Evolutionary conservation across 2,888 invertebrate genomes (phyloP).

Genomic region (Ophioninae sp.): DNA sequence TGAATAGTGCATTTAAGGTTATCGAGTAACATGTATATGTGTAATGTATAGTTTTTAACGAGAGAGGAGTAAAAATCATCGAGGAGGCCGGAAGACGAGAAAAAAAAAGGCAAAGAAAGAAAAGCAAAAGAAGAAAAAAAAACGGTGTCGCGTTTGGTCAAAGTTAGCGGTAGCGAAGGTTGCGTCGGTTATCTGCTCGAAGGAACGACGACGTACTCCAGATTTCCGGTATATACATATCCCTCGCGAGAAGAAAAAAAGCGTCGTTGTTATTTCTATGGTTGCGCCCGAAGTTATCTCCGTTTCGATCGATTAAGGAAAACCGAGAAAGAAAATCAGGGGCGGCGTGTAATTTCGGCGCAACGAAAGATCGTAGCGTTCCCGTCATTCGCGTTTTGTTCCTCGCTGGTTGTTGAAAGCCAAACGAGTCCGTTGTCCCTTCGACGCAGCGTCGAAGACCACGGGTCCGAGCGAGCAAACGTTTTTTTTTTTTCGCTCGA

Average conservation of each 20-base stretch:
- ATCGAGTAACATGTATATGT: slow-evolving; percentile 64
- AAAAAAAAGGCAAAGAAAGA: slow-evolving; percentile 38
- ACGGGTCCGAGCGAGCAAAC: slow-evolving; percentile 7
- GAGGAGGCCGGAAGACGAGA: slow-evolving; percentile 32
- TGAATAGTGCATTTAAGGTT: slow-evolving; percentile 76
- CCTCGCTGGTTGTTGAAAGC: slow-evolving; percentile 27
- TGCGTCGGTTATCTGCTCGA: slow-evolving; percentile 47
- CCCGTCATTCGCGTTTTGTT: slow-evolving; percentile 45
- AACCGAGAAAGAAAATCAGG: not conserved
- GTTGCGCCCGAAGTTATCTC: not conserved
- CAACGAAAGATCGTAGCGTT: slow-evolving; percentile 35
- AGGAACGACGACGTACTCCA: slow-evolving; percentile 15
- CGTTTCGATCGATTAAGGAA: not conserved
- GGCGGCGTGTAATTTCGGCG: not conserved
- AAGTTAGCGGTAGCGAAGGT: slow-evolving; percentile 56
- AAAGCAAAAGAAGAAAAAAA: slow-evolving; percentile 48
- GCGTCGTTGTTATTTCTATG: not conserved
- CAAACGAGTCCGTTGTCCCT: slow-evolving; percentile 38
- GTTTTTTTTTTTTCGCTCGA: slow-evolving; percentile 18
- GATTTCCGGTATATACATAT: slow-evolving; percentile 28
- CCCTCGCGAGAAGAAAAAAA: not conserved
- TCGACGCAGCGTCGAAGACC: slow-evolving; percentile 23
- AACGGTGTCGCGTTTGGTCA: slow-evolving; percentile 48
- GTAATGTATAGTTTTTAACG: slow-evolving; percentile 65
- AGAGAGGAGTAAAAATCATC: slow-evolving; percentile 22